A percentile compares a stretch with the other conserved stretches of the same genome.
Conservation (phyloP, 2,888 invertebrate species). For the Podotricha telesiphe region DNA sequence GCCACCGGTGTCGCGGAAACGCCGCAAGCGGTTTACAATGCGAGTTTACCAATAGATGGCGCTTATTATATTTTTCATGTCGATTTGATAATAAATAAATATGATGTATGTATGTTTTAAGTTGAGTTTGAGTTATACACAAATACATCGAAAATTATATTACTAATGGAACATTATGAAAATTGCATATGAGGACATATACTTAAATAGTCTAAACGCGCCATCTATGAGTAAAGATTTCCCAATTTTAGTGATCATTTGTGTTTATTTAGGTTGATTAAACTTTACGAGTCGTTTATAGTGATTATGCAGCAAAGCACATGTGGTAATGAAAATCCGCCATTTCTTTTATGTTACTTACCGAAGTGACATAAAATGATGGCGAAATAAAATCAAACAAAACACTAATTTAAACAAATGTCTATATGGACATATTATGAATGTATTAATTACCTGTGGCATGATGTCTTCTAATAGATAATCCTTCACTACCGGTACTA, state of each 20-base stretch:
- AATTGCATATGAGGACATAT: background rate
- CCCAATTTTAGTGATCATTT: conserved; percentile 34
- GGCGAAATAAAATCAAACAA: conserved; percentile 3
- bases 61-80: conserved; percentile 21
- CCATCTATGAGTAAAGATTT: conserved; percentile 40
- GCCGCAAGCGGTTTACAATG: conserved; percentile 42
- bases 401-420: conserved; percentile 4
- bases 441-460: conserved; percentile 70
- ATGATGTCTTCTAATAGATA: conserved; percentile 84
- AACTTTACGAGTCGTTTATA: conserved; percentile 7
- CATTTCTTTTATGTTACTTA: conserved; percentile 35
- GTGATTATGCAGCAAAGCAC: conserved; percentile 49
- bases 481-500: conserved; percentile 83
- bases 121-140: background rate
- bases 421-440: background rate
- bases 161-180: background rate
- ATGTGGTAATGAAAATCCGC: conserved; percentile 34
- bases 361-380: conserved; percentile 25
- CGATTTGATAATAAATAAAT: background rate
- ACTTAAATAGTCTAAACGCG: conserved; percentile 4
- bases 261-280: conserved; percentile 8
- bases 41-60: conserved; percentile 46
- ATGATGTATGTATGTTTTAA: background rate
- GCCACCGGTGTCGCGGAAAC: conserved; percentile 54
- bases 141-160: background rate